phyloP scores from a whole-genome alignment of 1,140 invertebrate species.

The Pantala flavescens region DNA sequence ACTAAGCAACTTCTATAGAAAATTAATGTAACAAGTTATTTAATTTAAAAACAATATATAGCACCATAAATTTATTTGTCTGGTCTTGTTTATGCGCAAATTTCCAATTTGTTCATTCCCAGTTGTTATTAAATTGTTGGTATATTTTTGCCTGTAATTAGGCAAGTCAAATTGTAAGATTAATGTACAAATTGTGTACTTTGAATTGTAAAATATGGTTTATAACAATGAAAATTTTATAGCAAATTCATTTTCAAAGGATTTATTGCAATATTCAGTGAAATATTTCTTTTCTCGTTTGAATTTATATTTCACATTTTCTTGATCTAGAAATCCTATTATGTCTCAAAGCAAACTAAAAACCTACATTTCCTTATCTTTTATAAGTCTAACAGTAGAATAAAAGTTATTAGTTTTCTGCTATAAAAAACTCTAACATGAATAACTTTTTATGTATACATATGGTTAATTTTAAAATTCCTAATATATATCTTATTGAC shows the following conservation, averaged over 20 bases:
- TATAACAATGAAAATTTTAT: constrained; percentile 9
- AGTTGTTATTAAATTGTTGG: constrained; percentile 1
- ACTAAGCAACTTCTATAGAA: not conserved
- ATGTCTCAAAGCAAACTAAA: too few relatives aligned
- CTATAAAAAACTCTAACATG: too few relatives aligned
- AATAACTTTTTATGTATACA: too few relatives aligned
- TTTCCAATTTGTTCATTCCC: not conserved
- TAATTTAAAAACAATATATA: not conserved
- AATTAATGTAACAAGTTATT: not conserved
- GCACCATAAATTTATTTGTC: not conserved
- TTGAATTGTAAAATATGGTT: constrained; percentile 3
- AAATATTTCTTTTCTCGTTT: too few relatives aligned
- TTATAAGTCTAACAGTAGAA: too few relatives aligned
- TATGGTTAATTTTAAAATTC: too few relatives aligned
- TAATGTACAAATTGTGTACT: constrained; percentile 7
- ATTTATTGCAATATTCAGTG: too few relatives aligned
- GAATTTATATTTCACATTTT: too few relatives aligned
- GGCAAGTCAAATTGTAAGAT: constrained; percentile 6
- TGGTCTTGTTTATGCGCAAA: constrained; percentile 6
- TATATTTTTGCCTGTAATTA: not conserved
- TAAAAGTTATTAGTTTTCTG: too few relatives aligned
- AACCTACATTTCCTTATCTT: too few relatives aligned
- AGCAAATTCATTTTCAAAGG: not conserved
- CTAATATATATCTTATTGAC: too few relatives aligned
- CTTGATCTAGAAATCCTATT: too few relatives aligned